Conservation (phyloP, 2,888 invertebrate genomes). For the Drosophila anomalata region DNA sequence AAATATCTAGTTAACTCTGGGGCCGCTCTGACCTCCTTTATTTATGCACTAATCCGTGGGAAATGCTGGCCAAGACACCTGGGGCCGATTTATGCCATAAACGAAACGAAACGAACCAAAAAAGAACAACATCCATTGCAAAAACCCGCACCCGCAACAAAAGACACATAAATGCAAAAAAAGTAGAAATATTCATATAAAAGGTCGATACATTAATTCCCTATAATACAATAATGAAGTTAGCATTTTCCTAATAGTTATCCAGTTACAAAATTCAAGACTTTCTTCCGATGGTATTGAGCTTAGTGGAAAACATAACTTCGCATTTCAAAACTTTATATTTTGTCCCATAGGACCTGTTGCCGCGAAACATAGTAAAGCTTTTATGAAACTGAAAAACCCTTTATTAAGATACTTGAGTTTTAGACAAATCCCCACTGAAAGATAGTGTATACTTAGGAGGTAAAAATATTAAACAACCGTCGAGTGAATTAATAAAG, state of each 20-base stretch:
- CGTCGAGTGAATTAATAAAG: conserved; percentile 78
- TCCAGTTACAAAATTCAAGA: too few relatives aligned
- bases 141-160: conserved; percentile 62
- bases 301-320: too few relatives aligned
- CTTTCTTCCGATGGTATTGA: too few relatives aligned
- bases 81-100: conserved; percentile 76
- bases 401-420: not conserved
- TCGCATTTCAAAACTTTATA: too few relatives aligned
- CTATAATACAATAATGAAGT: not conserved
- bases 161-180: conserved; percentile 10
- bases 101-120: conserved; percentile 51
- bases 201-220: conserved; percentile 15
- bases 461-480: conserved; percentile 67
- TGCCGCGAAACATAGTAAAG: too few relatives aligned
- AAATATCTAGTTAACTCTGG: conserved; percentile 70
- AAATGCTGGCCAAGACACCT: conserved; percentile 70
- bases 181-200: not conserved
- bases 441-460: conserved; percentile 17
- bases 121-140: conserved; percentile 31
- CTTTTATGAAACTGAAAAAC: not conserved
- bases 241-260: too few relatives aligned
- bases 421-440: not conserved
- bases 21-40: conserved; percentile 70
- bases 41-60: conserved; percentile 78
- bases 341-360: too few relatives aligned